A percentile compares a stretch with the other conserved stretches of the same genome.
These are phyloP conservation scores for Litoditis marina DNA, from an alignment of 2,888 invertebrate species.

Conservation along the genomic window DNA sequence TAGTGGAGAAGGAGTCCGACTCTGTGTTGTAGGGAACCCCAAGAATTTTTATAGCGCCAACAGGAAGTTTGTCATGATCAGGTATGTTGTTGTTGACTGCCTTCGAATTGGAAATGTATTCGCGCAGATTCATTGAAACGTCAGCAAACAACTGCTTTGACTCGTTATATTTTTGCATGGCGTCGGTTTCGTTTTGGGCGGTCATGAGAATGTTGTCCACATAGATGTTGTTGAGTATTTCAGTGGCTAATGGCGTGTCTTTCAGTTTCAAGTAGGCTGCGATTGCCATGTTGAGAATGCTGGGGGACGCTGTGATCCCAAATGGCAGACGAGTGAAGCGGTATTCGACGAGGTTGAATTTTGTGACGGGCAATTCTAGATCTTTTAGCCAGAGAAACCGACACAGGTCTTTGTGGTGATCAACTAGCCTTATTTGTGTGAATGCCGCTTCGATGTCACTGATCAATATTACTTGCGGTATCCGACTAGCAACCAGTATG, in stretches of 20 bases:
- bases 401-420: not conserved
- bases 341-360: not conserved
- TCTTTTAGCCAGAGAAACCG: not conserved
- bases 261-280: not conserved
- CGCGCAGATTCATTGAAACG: not conserved
- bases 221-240: not conserved
- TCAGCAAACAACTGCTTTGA: not conserved
- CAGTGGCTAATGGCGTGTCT: not conserved
- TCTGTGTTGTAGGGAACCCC: not conserved
- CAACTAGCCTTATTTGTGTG: not conserved
- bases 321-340: constrained; percentile 1
- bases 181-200: not conserved
- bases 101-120: not conserved
- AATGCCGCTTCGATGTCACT: not conserved
- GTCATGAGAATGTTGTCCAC: not conserved
- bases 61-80: not conserved
- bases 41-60: not conserved
- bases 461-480: not conserved
- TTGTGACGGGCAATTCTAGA: not conserved
- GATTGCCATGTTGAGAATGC: constrained; percentile 1
- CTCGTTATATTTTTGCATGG: not conserved
- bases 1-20: not conserved
- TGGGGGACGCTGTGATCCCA: not conserved
- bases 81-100: not conserved
- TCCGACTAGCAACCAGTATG: not conserved